phyloP scores from a whole-genome alignment of 2,797 vertebrate species.

The Jordanella pulchra region DNA sequence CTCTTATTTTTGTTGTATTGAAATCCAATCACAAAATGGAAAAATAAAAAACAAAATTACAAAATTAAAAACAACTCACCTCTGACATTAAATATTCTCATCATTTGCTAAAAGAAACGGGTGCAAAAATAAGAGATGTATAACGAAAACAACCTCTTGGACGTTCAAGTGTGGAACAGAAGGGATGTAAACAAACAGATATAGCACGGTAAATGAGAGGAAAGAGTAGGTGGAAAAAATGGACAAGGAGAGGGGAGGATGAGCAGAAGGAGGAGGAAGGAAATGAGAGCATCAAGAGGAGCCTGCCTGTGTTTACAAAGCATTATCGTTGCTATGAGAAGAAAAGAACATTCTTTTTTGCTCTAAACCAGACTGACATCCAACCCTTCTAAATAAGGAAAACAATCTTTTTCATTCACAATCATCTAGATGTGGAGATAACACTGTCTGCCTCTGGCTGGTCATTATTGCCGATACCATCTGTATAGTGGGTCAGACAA shows the following conservation, averaged over 20 bases:
- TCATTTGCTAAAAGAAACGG: neutral
- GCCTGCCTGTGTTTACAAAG: constrained; percentile 54
- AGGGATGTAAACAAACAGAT: constrained; percentile 23
- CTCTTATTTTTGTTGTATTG: neutral
- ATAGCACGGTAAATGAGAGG: constrained; percentile 18
- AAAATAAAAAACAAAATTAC: too few species aligned
- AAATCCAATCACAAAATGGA: neutral
- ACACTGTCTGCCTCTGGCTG: constrained; percentile 15
- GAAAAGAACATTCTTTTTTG: constrained; percentile 11
- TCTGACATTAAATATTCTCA: neutral
- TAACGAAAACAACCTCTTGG: neutral
- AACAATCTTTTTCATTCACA: constrained; percentile 35
- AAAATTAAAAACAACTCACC: neutral
- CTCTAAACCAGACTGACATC: constrained; percentile 10
- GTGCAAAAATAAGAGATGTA: neutral
- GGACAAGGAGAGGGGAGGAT: constrained; percentile 20
- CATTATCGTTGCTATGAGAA: constrained; percentile 28
- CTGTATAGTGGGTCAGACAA: constrained; percentile 49
- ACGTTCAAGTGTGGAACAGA: constrained; percentile 4
- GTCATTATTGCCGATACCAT: constrained; percentile 42
- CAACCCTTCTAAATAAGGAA: constrained; percentile 1
- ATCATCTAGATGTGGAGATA: constrained; percentile 30
- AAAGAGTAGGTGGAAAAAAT: constrained; percentile 53
- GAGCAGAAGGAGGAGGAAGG: constrained; percentile 29
- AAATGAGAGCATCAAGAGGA: constrained; percentile 56